Evolutionary conservation across 2,113 vertebrate genomes (phyloP).

Genomic region (Cololabis saira): DNA sequence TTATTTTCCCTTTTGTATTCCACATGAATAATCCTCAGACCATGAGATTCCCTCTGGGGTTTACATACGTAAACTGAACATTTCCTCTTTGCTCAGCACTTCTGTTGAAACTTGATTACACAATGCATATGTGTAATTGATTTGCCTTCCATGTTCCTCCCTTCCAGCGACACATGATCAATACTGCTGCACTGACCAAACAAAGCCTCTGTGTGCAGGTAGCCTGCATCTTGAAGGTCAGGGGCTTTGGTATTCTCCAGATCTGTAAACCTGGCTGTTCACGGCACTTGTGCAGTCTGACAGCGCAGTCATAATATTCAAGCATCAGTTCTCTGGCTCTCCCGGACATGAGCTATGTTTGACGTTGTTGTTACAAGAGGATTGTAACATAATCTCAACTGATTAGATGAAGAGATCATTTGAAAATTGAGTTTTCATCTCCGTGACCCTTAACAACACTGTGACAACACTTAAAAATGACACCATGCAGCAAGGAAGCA

Average conservation of each 20-base stretch:
- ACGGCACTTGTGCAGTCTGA: neutral
- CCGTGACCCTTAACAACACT: neutral
- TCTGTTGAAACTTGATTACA: constrained; percentile 72
- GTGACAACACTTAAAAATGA: constrained; percentile 23
- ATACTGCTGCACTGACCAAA: constrained; percentile 65
- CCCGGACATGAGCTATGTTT: constrained; percentile 6
- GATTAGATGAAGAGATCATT: neutral
- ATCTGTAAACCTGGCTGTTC: neutral
- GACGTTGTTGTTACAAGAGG: constrained; percentile 13
- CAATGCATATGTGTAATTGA: constrained; percentile 72
- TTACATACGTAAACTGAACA: constrained; percentile 38
- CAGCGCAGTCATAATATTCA: neutral
- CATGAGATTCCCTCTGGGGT: constrained; percentile 39
- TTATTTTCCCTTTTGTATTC: neutral
- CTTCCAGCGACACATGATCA: constrained; percentile 73
- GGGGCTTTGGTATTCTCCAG: constrained; percentile 18
- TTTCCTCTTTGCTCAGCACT: constrained; percentile 65
- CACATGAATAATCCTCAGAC: constrained; percentile 41
- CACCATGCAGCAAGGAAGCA: constrained; percentile 2
- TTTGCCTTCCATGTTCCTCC: constrained; percentile 71
- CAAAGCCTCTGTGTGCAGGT: constrained; percentile 21
- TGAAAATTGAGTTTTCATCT: neutral
- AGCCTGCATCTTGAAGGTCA: constrained; percentile 56
- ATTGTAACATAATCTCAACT: neutral
- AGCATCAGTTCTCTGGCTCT: neutral